A percentile compares a stretch with the other conserved stretches of the same genome.
phyloP scores from a whole-genome alignment of 2,888 invertebrate species.

The Lithosia quadra region DNA sequence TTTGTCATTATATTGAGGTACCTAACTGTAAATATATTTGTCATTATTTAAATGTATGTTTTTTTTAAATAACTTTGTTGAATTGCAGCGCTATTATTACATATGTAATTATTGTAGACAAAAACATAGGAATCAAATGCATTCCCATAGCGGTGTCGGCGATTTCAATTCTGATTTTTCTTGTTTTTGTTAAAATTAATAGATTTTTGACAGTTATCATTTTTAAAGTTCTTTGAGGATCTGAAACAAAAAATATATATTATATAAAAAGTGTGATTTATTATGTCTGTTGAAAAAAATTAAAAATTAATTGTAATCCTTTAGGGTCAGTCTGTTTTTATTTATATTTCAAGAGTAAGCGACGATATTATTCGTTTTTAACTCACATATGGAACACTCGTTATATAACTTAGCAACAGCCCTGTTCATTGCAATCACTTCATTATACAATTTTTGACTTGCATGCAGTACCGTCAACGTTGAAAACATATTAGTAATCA shows the following conservation, averaged over 20 bases:
- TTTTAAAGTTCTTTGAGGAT: conserved; percentile 14
- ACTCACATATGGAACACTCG: conserved; percentile 21
- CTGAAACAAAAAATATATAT: conserved; percentile 29
- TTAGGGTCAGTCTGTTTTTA: no score
- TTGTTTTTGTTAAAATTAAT: conserved; percentile 13
- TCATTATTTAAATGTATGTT: no score
- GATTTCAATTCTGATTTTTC: conserved; percentile 22
- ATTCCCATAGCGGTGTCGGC: not conserved
- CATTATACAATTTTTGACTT: conserved; percentile 31
- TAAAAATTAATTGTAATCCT: not conserved
- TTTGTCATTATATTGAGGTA: no score
- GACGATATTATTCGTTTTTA: not conserved
- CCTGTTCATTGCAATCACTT: conserved; percentile 14
- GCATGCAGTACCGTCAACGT: conserved; percentile 12
- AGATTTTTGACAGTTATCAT: conserved; percentile 27
- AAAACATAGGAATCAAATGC: not conserved
- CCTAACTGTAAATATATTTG: no score
- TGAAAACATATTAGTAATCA: not conserved
- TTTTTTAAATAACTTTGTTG: not conserved
- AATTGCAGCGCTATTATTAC: conserved; percentile 4
- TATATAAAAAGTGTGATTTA: no score
- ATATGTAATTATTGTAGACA: not conserved
- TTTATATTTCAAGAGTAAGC: no score
- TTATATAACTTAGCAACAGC: conserved; percentile 20
- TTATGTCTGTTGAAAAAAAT: no score